Percentiles rank a stretch among this genome's conserved stretches.
These are phyloP conservation scores for Eriocheir sinensis DNA, from an alignment of 1,140 invertebrate species.

Conservation along the genomic window DNA sequence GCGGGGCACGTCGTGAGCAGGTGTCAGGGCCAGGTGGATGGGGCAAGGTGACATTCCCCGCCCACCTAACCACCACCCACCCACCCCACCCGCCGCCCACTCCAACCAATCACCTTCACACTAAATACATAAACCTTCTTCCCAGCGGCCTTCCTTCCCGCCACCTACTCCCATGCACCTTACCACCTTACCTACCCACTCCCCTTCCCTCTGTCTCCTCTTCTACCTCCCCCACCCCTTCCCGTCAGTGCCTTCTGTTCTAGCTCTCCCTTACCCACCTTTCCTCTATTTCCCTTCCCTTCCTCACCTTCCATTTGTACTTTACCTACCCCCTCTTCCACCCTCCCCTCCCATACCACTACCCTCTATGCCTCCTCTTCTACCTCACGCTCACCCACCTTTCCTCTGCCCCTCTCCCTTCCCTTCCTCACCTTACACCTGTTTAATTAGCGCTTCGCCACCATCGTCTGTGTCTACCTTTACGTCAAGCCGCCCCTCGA, in stretches of 20 bases:
- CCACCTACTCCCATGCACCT: not conserved
- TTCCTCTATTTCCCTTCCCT: not conserved
- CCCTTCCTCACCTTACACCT: too few relatives aligned
- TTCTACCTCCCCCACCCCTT: not conserved
- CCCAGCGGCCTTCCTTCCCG: not conserved
- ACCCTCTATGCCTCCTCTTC: too few relatives aligned
- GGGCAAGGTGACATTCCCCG: not conserved
- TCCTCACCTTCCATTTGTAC: too few relatives aligned
- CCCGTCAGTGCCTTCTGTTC: not conserved
- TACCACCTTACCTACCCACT: too few relatives aligned
- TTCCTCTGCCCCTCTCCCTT: not conserved
- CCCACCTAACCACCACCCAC: not conserved
- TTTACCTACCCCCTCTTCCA: too few relatives aligned
- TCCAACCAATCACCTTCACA: not conserved
- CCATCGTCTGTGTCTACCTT: not conserved
- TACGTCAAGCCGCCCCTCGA: too few relatives aligned
- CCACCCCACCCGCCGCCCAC: not conserved
- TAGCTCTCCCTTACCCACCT: not conserved
- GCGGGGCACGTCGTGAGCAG: not conserved
- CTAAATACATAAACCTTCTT: slow-evolving; percentile 6
- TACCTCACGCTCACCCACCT: not conserved
- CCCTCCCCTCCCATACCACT: too few relatives aligned
- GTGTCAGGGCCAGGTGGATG: slow-evolving; percentile 6
- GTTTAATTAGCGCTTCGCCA: too few relatives aligned
- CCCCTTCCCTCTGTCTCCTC: not conserved